Conservation (phyloP, 1,140 invertebrate genomes). For the Popillia japonica region DNA sequence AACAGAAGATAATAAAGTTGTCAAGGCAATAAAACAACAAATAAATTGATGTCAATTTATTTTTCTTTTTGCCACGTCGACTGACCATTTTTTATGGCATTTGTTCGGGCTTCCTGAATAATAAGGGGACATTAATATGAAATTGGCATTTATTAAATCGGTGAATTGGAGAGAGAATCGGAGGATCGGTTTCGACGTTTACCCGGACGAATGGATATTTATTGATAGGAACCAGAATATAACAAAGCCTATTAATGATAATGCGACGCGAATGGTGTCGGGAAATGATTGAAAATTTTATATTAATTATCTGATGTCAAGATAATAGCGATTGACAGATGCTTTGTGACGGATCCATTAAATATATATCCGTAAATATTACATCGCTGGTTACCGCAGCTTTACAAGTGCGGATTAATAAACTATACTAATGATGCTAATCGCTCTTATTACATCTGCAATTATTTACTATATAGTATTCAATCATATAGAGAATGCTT, state of each 20-base stretch:
- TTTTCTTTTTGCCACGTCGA: conserved; percentile 10
- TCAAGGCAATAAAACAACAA: not conserved
- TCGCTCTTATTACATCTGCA: too few species aligned
- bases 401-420: too few species aligned
- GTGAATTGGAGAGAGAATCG: not conserved
- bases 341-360: not conserved
- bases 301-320: conserved; percentile 6
- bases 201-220: not conserved
- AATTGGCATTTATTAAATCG: conserved; percentile 6
- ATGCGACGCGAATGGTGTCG: not conserved
- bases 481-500: too few species aligned
- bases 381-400: not conserved
- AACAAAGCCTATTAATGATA: not conserved
- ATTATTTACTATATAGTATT: too few species aligned
- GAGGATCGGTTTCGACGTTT: not conserved
- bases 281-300: not conserved
- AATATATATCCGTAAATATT: not conserved
- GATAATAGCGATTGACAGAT: not conserved
- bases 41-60: too few species aligned
- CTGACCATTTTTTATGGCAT: not conserved
- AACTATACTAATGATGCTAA: too few species aligned
- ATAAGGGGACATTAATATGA: not conserved
- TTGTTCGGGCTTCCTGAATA: not conserved
- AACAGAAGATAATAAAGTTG: not conserved
- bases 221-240: not conserved